Evolutionary conservation across 1,140 invertebrate genomes (phyloP), one percentile per base, ranked within the genome.

Genomic region (Akabosia matsudoensis): DNA sequence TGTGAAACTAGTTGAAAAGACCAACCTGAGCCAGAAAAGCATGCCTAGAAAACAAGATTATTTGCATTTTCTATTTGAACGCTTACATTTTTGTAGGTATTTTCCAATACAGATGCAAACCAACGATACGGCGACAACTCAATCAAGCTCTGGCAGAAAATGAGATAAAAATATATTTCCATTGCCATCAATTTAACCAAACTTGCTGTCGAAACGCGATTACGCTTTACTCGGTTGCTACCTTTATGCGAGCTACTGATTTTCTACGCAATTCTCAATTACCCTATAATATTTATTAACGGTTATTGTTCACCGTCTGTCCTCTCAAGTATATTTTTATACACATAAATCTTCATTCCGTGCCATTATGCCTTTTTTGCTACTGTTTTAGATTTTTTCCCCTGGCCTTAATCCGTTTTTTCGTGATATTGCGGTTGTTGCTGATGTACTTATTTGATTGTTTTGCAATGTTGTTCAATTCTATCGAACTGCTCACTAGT

Each of bases 101-200:
- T 45, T 45, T 45, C 37, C 18, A n/a, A 45, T 45, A 45, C 7
- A 45, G 37, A 45, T 45, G 18, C 37, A 45, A 45, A 18, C n/a
- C 7, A 45, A 7, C 37, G 37, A 45, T 45, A 45, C 37, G 37
- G 37, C 37, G 10, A 56, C 54, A 56, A 24, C 54, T 56, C 10
- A 56, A 56, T 56, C 54, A 56, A 45, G 37, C 37, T n/a, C n/a
- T n/a, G n/a, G n/a, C 37, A 45, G 37, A 45, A 45, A 45, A 45
- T 45, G 37, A 16, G 54, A 56, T 56, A 56, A 56, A 56, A 56
- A 56, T 45, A 56, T 56, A 56, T 45, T 18, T 45, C 37, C 18
- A 18, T 18, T 45, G n/a, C n/a, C n/a, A n/a, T n/a, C n/a, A n/a
- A n/a, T n/a, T n/a, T n/a, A n/a, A n/a, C n/a, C n/a, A n/a, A n/a